phyloP scores from a whole-genome alignment of 2,888 invertebrate genomes.

The Eupeodes luniger region DNA sequence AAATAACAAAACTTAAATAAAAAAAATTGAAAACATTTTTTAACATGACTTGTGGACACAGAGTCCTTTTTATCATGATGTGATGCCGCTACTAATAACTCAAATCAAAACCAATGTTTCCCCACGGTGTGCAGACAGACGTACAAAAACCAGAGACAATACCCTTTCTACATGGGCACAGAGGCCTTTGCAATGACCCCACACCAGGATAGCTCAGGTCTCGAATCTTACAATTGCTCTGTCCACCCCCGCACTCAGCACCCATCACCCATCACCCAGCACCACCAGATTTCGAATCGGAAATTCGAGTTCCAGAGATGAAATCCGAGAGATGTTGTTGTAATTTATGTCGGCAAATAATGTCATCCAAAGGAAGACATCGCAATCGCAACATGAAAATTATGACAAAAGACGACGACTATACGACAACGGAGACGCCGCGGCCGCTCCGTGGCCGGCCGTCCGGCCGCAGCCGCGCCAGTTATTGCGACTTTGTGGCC shows the following conservation, averaged over 20 bases:
- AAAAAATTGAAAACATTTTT: slow-evolving; percentile 66
- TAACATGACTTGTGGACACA: slow-evolving; percentile 75
- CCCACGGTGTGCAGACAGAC: slow-evolving; percentile 70
- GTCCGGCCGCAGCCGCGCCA: neutral
- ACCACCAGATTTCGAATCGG: neutral
- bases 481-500: slow-evolving; percentile 9
- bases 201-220: slow-evolving; percentile 59
- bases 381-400: slow-evolving; percentile 74
- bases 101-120: slow-evolving; percentile 76
- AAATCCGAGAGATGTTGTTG: slow-evolving; percentile 69
- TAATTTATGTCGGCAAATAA: slow-evolving; percentile 76
- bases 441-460: neutral
- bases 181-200: slow-evolving; percentile 64
- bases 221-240: slow-evolving; percentile 35
- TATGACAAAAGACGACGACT: slow-evolving; percentile 73
- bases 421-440: slow-evolving; percentile 45
- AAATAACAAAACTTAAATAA: neutral
- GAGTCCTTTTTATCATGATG: slow-evolving; percentile 73
- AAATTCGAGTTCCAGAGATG: slow-evolving; percentile 39
- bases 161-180: slow-evolving; percentile 48
- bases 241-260: slow-evolving; percentile 58
- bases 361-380: slow-evolving; percentile 76
- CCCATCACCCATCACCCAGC: neutral
- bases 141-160: slow-evolving; percentile 56
- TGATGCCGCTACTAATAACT: slow-evolving; percentile 76